These are phyloP conservation scores for Strigops habroptila DNA, from an alignment of 2,113 vertebrate species.

Conservation along the genomic window DNA sequence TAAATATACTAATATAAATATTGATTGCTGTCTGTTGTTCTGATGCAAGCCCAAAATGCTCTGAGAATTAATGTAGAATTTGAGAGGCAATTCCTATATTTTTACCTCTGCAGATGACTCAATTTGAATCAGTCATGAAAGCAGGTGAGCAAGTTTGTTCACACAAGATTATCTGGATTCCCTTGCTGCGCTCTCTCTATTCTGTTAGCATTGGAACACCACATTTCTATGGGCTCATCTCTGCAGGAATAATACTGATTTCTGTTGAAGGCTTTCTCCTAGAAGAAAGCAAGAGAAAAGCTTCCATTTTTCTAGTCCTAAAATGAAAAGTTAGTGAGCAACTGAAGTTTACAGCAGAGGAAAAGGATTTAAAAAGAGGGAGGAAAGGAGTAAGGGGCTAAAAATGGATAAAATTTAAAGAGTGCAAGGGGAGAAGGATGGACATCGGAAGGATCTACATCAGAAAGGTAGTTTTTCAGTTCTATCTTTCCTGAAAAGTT, in stretches of 20 bases:
- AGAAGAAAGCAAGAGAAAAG: constrained; percentile 29
- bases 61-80: not conserved
- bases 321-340: constrained; percentile 10
- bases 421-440: not conserved
- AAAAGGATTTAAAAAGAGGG: not conserved
- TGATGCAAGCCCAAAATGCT: not conserved
- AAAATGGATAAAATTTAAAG: not conserved
- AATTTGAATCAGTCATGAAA: not conserved
- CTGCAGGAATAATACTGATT: constrained; percentile 35
- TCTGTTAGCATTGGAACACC: not conserved
- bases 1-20: not conserved
- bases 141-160: not conserved
- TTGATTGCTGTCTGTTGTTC: not conserved
- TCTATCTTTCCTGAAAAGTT: not conserved
- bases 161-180: not conserved
- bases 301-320: constrained; percentile 33
- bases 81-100: not conserved
- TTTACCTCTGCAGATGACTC: not conserved
- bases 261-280: constrained; percentile 31
- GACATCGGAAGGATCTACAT: not conserved
- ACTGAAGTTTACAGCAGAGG: not conserved
- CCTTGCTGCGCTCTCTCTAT: not conserved
- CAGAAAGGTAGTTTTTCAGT: not conserved
- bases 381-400: not conserved
- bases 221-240: not conserved